Conservation (phyloP, 2,888 invertebrate species). For the Lasioglossum oenotherae region DNA sequence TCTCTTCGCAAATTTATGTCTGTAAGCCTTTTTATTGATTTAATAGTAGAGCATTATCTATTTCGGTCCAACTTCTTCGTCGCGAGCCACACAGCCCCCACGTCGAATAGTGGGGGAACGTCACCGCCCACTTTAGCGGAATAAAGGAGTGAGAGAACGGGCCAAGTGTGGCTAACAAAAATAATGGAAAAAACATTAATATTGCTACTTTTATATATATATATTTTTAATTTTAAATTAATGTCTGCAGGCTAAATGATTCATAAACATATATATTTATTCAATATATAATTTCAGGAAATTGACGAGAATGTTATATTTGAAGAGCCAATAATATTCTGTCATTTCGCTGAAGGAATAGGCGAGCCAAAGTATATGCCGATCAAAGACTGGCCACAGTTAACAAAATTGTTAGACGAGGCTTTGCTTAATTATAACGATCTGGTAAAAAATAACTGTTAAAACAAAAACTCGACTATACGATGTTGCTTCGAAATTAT, state of each 20-base stretch:
- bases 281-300: constrained; percentile 84
- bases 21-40: constrained; percentile 78
- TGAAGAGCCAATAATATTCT: constrained; percentile 92
- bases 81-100: too few species aligned
- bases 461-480: background rate
- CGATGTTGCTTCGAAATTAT: background rate
- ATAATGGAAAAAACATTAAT: background rate
- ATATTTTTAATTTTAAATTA: too few species aligned
- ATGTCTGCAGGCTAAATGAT: too few species aligned
- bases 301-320: constrained; percentile 90
- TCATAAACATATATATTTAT: background rate
- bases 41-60: background rate
- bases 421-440: constrained; percentile 95
- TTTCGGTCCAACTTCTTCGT: background rate
- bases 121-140: too few species aligned
- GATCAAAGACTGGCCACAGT: constrained; percentile 89
- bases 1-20: constrained; percentile 92
- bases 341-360: constrained; percentile 96
- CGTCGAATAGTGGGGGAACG: too few species aligned
- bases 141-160: too few species aligned
- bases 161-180: background rate
- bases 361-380: constrained; percentile 96
- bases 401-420: constrained; percentile 91
- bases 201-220: background rate
- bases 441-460: constrained; percentile 85